A percentile compares a stretch with the other conserved stretches of the same genome.
Conservation (phyloP, 2,113 vertebrate species). For the Nesoenas mayeri region DNA sequence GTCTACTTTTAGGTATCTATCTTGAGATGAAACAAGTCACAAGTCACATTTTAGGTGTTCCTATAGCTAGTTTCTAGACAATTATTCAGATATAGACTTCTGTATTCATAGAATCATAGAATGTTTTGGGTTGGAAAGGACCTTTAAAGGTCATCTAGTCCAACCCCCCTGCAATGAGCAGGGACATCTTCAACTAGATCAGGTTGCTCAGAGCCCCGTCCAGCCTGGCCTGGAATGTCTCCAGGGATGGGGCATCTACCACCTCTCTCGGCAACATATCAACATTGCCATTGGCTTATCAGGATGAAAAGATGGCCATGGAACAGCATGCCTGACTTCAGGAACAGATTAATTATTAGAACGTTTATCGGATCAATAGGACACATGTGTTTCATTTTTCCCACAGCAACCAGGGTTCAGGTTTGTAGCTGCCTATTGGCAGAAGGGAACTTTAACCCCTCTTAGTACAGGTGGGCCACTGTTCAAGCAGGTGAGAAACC, state of each 20-base stretch:
- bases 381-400: background rate
- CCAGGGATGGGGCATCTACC: background rate
- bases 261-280: background rate
- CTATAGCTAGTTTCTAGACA: background rate
- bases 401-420: background rate
- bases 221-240: background rate
- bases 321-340: background rate
- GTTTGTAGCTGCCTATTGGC: background rate
- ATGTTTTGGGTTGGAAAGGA: background rate
- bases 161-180: accelerated
- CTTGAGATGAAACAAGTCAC: background rate
- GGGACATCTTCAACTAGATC: background rate
- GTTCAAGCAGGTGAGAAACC: background rate
- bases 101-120: background rate
- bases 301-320: background rate
- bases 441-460: background rate
- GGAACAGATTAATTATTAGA: background rate
- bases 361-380: background rate
- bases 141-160: background rate
- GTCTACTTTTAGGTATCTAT: background rate
- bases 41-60: background rate
- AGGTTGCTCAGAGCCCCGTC: background rate
- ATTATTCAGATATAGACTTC: background rate
- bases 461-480: background rate
- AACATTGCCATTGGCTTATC: background rate